Conservation (phyloP, 2,888 invertebrate species). For the Rugalucina vietnamica region DNA sequence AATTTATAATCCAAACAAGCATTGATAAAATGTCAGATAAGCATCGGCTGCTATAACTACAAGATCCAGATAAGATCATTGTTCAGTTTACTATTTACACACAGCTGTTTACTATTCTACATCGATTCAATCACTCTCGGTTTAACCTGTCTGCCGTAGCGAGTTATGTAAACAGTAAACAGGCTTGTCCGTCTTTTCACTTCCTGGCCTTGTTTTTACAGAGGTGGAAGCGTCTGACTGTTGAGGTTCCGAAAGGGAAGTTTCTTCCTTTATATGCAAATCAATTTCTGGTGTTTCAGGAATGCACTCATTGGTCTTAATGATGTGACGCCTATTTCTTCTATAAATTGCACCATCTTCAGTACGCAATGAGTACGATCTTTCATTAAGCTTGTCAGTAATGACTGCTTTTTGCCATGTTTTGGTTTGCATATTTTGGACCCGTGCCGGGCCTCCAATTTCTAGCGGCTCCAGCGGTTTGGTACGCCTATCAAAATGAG, state of each 20-base stretch:
- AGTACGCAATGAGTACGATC: slow-evolving; percentile 5
- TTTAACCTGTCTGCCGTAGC: slow-evolving; percentile 5
- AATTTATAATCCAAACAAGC: not conserved
- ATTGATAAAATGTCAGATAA: slow-evolving; percentile 1
- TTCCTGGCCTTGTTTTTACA: not conserved
- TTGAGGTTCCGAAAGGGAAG: not conserved
- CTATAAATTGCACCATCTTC: slow-evolving; percentile 7
- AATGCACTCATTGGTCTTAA: slow-evolving; percentile 3
- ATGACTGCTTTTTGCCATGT: slow-evolving; percentile 11
- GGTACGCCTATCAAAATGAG: slow-evolving; percentile 7
- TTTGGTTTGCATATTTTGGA: not conserved
- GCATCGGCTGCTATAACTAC: not conserved
- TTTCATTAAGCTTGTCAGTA: slow-evolving; percentile 15
- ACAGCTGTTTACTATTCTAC: not conserved
- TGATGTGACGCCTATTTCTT: not conserved
- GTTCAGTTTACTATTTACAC: not conserved
- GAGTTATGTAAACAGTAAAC: slow-evolving; percentile 7
- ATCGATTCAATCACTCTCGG: not conserved
- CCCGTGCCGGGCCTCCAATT: slow-evolving; percentile 1
- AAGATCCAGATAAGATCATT: not conserved
- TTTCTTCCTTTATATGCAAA: slow-evolving; percentile 1
- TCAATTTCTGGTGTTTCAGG: slow-evolving; percentile 13
- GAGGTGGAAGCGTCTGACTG: not conserved
- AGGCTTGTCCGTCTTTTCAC: not conserved
- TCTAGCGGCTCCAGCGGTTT: not conserved